Conservation (phyloP, 2,113 vertebrate genomes). For the Seriola quinqueradiata region DNA sequence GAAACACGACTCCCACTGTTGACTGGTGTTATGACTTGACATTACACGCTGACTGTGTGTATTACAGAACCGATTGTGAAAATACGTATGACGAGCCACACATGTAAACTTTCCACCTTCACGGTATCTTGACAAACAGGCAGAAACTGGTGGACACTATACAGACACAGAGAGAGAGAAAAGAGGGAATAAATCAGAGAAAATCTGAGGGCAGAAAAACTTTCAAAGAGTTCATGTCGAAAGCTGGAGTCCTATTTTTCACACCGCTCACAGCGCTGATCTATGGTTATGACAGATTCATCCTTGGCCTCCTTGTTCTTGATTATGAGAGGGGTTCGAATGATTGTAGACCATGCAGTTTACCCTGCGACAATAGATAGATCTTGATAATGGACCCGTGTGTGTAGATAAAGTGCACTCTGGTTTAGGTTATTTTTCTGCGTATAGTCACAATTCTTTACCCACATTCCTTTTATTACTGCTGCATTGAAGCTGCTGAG, state of each 20-base stretch:
- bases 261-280: not conserved
- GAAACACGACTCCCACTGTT: not conserved
- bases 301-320: slow-evolving; percentile 13
- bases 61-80: not conserved
- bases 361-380: not conserved
- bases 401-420: not conserved
- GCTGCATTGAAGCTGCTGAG: not conserved
- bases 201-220: not conserved
- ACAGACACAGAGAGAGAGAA: not conserved
- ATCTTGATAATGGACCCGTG: not conserved
- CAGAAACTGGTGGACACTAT: not conserved
- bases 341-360: not conserved
- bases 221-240: not conserved
- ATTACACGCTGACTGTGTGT: not conserved
- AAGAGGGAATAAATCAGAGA: not conserved
- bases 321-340: slow-evolving; percentile 1
- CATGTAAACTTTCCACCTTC: not conserved
- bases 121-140: not conserved
- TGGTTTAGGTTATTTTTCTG: slow-evolving; percentile 20
- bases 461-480: slow-evolving; percentile 5
- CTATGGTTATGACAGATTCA: slow-evolving; percentile 6
- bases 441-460: slow-evolving; percentile 12
- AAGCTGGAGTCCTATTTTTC: not conserved
- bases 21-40: not conserved
- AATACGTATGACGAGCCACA: not conserved